phyloP scores from a whole-genome alignment of 2,113 vertebrate genomes.

The Candoia aspera region DNA sequence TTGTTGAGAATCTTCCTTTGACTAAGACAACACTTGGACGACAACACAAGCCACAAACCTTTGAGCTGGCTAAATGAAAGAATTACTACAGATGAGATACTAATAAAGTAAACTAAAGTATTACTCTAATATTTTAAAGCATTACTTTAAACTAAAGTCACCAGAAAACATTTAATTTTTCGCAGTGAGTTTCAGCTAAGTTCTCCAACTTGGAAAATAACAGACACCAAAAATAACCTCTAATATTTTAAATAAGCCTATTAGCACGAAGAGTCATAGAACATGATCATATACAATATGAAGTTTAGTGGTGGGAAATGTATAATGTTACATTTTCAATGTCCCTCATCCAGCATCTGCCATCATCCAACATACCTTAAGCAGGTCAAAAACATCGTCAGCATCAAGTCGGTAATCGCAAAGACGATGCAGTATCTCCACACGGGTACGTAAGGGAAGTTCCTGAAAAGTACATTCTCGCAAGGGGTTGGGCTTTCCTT shows the following conservation, averaged over 20 bases:
- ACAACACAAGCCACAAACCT: not conserved
- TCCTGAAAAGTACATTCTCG: slow-evolving; percentile 84
- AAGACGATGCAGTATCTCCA: slow-evolving; percentile 92
- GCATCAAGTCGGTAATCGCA: slow-evolving; percentile 97
- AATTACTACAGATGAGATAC: not conserved
- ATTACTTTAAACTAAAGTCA: not conserved
- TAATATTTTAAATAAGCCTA: not conserved
- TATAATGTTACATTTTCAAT: not conserved
- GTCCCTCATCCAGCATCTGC: not conserved
- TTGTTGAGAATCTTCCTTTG: not conserved
- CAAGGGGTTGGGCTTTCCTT: slow-evolving; percentile 94
- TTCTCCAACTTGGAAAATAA: not conserved
- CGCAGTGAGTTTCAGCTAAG: not conserved
- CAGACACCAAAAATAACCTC: not conserved
- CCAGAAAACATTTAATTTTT: not conserved
- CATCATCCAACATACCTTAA: slow-evolving; percentile 83
- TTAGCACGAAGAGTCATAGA: not conserved
- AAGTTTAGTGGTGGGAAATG: not conserved
- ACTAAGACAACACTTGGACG: not conserved
- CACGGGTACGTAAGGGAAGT: slow-evolving; percentile 85
- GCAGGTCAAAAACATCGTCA: slow-evolving; percentile 94
- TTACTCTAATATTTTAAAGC: not conserved
- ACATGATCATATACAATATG: not conserved
- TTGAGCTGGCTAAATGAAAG: not conserved
- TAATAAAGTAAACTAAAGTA: not conserved